phyloP scores from a whole-genome alignment of 2,797 vertebrate genomes.

The Sciaenops ocellatus region DNA sequence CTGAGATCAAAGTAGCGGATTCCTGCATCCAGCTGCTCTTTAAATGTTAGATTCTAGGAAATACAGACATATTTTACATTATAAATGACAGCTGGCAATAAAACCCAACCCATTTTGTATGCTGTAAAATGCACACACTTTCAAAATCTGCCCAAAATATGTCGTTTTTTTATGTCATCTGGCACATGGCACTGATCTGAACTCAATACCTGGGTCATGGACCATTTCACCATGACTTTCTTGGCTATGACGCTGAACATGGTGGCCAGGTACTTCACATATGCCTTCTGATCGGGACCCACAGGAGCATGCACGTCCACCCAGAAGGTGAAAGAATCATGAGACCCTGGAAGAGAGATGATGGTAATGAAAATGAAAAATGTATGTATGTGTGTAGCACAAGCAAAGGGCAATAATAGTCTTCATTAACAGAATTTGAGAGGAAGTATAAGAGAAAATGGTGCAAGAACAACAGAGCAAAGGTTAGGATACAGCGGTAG shows the following conservation, averaged over 20 bases:
- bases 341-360: conserved; percentile 87
- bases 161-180: neutral
- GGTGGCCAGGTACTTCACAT: conserved; percentile 92
- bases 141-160: neutral
- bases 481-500: neutral
- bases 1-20: conserved; percentile 98
- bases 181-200: neutral
- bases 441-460: neutral
- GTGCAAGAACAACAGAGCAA: neutral
- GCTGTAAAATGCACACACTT: neutral
- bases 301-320: conserved; percentile 96
- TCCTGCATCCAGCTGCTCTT: conserved; percentile 94
- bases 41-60: conserved; percentile 90
- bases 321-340: conserved; percentile 99
- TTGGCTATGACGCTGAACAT: conserved; percentile 92
- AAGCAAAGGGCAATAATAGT: neutral
- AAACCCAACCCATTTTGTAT: neutral
- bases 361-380: neutral
- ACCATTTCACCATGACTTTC: conserved; percentile 99
- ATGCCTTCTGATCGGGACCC: conserved; percentile 93
- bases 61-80: conserved; percentile 15
- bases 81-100: neutral
- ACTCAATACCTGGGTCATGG: conserved; percentile 90
- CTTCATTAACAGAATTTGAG: neutral
- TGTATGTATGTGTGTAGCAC: too few relatives aligned